Evolutionary conservation across 2,797 vertebrate genomes (phyloP), one percentile per base, ranked within the genome.

Genomic region (Coregonus ussuriensis): DNA sequence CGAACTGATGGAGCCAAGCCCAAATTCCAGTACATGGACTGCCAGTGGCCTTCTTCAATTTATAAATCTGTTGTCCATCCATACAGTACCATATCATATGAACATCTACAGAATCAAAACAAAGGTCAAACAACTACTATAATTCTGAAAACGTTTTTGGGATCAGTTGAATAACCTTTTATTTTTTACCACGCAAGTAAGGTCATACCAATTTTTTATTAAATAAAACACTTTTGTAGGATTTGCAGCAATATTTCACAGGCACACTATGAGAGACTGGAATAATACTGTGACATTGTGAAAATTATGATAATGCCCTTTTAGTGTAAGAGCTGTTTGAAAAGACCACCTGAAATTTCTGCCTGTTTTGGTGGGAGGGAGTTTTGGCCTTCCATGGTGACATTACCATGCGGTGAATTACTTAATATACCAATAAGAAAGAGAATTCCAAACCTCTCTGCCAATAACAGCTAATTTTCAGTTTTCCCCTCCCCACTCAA

Each of bases 1-100:
- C 51, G 41, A 72, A 72, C 41, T 41, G 53, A 80, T 71, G 62
- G 35, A 68, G 72, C 13, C 68, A 1, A 37, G 72, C 71, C 51
- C 51, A 51, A 71, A 81, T 79, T 71, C 79, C 25, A 15, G 56
- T 1, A 25, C 51, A 63, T n/a, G 4, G 54, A 25, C 4, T 5
- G 1, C n/a, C 25, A n/a, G 9, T 51, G 54, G 35, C 68, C 56
- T n/a, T 35, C 66, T 31, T 71, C 21, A 52, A 25, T 51, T 66
- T 66, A 31, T 66, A 62, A 6, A 62, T 21, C 7, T 62, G 6
- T 62, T 62, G n/a, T 21, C 7, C 7, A n/a, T 21, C 56, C 56
- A 62, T n/a, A 62, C 18, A 16, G 53, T 56, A 18, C 53, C 53
- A 56, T 56, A 5, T 56, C 53, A 56, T 56, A 56, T 18, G 15